phyloP scores from a whole-genome alignment of 2,888 invertebrate species.

The Diploptera punctata region DNA sequence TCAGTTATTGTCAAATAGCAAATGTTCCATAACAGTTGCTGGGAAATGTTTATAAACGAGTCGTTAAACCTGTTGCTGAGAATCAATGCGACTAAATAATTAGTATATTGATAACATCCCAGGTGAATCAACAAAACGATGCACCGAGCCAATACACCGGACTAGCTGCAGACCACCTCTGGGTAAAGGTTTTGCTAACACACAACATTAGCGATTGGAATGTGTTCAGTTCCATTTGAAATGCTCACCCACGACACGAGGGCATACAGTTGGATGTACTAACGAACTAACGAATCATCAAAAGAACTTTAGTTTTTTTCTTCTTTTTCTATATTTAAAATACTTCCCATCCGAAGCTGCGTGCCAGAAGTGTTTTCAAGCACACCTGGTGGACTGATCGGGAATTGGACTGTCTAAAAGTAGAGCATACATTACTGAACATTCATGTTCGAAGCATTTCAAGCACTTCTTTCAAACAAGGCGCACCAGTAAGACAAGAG shows the following conservation, averaged over 20 bases:
- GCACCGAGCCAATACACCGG: too few relatives aligned
- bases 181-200: too few relatives aligned
- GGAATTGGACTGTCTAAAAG: conserved; percentile 18
- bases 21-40: too few relatives aligned
- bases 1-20: too few relatives aligned
- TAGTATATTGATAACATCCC: too few relatives aligned
- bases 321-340: conserved; percentile 11
- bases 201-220: background rate
- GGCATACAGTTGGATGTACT: background rate
- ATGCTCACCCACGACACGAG: background rate
- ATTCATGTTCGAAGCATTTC: conserved; percentile 25
- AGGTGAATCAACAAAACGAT: too few relatives aligned
- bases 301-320: conserved; percentile 3
- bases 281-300: conserved; percentile 18
- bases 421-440: conserved; percentile 14
- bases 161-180: too few relatives aligned
- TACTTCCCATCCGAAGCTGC: conserved; percentile 12
- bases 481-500: background rate
- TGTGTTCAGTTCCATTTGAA: background rate
- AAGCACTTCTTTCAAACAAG: conserved; percentile 24
- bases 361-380: conserved; percentile 24
- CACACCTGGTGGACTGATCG: conserved; percentile 1
- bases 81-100: too few relatives aligned
- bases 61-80: too few relatives aligned
- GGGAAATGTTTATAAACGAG: too few relatives aligned